Conservation (phyloP, 2,113 vertebrate genomes). For the Oxyura jamaicensis region DNA sequence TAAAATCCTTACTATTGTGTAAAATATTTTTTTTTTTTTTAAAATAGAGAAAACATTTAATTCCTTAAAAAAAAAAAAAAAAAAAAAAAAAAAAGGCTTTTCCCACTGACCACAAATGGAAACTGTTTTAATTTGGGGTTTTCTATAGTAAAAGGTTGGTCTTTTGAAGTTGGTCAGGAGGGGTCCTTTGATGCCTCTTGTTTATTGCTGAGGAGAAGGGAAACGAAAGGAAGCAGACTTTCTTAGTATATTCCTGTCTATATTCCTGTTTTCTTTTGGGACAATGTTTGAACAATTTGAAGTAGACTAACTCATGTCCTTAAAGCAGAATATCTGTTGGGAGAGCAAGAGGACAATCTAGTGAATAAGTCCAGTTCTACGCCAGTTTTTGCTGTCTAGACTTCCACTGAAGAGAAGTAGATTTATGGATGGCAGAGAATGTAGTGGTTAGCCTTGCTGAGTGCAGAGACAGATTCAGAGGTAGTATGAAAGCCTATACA, state of each 20-base stretch:
- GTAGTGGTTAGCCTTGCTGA: background rate
- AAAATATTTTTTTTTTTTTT: background rate
- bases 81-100: background rate
- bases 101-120: background rate
- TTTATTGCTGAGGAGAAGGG: conserved; percentile 1
- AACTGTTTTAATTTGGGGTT: background rate
- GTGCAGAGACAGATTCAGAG: background rate
- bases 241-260: background rate
- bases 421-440: conserved; percentile 1
- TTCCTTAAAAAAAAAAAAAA: background rate
- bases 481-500: background rate
- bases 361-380: background rate
- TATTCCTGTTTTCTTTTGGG: background rate
- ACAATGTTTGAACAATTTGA: background rate
- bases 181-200: conserved; percentile 16
- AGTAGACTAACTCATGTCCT: background rate
- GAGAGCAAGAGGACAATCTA: background rate
- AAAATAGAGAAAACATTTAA: background rate
- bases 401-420: background rate
- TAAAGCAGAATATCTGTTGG: background rate
- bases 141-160: background rate
- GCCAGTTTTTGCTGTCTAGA: background rate
- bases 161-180: conserved; percentile 27
- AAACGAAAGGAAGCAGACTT: background rate
- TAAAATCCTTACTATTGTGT: background rate